Percentiles rank a stretch among this genome's conserved stretches.
phyloP scores from a whole-genome alignment of 2,888 invertebrate species.

The Drosophila bunnanda region DNA sequence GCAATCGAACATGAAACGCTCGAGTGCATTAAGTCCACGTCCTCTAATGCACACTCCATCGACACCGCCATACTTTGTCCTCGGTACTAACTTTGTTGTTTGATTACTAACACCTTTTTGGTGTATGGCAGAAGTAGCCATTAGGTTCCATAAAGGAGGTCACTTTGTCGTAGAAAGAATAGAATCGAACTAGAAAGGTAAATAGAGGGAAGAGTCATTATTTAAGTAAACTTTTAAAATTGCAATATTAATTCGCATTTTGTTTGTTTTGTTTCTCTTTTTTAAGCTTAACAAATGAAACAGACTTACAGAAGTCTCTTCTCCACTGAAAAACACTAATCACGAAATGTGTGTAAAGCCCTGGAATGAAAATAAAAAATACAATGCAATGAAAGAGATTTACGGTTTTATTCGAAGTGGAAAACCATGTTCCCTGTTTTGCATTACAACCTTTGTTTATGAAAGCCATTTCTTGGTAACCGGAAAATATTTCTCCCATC shows the following conservation, averaged over 20 bases:
- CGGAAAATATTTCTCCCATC: neutral
- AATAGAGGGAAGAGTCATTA: neutral
- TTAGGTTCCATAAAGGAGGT: neutral
- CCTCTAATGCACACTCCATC: slow-evolving; percentile 22
- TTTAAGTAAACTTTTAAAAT: neutral
- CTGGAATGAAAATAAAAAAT: neutral
- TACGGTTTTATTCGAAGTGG: neutral
- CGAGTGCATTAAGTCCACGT: slow-evolving; percentile 44
- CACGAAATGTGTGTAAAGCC: neutral
- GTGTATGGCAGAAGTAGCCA: slow-evolving; percentile 4
- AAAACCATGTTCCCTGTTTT: slow-evolving; percentile 1
- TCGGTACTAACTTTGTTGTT: slow-evolving; percentile 40
- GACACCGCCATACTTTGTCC: slow-evolving; percentile 29
- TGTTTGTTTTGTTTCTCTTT: neutral
- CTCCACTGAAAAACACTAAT: neutral
- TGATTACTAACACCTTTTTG: slow-evolving; percentile 48
- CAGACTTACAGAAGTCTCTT: neutral
- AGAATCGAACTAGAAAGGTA: too few species aligned
- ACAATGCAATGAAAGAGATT: neutral
- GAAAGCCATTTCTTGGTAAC: neutral
- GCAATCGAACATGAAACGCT: slow-evolving; percentile 20
- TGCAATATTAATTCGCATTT: neutral
- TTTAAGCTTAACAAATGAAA: neutral
- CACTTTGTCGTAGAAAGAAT: neutral
- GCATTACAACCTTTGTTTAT: neutral